A percentile compares a stretch with the other conserved stretches of the same genome.
Conservation (phyloP, 2,797 vertebrate genomes). For the Scyliorhinus canicula region DNA sequence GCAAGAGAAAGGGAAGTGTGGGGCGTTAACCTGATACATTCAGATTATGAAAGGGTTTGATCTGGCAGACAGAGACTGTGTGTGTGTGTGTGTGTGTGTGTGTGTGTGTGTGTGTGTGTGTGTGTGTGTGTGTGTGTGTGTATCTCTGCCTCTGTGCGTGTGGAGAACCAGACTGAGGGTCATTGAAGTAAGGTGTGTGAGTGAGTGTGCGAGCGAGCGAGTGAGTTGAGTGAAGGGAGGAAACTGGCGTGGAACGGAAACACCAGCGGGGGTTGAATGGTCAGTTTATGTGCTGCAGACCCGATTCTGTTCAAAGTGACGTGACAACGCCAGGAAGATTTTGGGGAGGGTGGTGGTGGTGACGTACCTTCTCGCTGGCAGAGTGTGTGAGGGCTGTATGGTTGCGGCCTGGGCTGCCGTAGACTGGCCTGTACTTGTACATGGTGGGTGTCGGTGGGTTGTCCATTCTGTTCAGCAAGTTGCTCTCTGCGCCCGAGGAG, state of each 20-base stretch:
- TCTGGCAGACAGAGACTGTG: too few species aligned
- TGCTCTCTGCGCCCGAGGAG: conserved; percentile 64
- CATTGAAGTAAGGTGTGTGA: too few species aligned
- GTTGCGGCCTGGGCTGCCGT: conserved; percentile 67
- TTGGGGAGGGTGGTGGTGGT: not conserved
- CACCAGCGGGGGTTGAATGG: not conserved
- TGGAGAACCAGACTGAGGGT: too few species aligned
- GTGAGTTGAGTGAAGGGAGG: not conserved
- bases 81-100: too few species aligned
- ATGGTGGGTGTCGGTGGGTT: conserved; percentile 85
- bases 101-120: too few species aligned
- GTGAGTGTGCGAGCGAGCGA: too few species aligned
- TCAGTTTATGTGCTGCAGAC: not conserved
- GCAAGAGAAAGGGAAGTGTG: too few species aligned
- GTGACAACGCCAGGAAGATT: fast-evolving
- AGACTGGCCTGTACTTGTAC: conserved; percentile 86
- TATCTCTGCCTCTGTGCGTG: too few species aligned
- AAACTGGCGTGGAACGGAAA: not conserved
- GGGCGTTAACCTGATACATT: too few species aligned
- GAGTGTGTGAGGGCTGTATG: conserved; percentile 71
- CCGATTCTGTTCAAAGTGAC: not conserved
- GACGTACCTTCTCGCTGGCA: conserved; percentile 63
- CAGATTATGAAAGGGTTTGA: too few species aligned
- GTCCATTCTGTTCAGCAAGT: conserved; percentile 72
- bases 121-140: too few species aligned